A percentile compares a stretch with the other conserved stretches of the same genome.
These are phyloP conservation scores for Zaprionus tsacasi DNA, from an alignment of 1,140 invertebrate species.

Conservation along the genomic window DNA sequence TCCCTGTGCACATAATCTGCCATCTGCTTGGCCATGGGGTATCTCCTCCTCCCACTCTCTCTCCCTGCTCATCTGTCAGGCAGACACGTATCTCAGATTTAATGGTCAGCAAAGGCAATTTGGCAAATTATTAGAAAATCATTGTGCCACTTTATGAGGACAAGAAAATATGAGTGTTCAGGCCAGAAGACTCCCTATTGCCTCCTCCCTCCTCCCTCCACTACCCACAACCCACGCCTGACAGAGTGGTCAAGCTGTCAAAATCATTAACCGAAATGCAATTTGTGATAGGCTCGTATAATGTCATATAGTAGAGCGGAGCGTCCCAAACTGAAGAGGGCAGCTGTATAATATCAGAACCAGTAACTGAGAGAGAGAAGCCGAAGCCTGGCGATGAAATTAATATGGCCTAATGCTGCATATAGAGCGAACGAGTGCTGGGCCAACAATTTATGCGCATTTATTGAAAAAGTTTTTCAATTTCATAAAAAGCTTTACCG, in stretches of 20 bases:
- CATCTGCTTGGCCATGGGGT: slow-evolving; percentile 48
- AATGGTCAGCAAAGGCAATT: slow-evolving; percentile 82
- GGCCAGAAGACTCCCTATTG: neutral
- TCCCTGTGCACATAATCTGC: slow-evolving; percentile 60
- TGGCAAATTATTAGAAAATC: slow-evolving; percentile 83
- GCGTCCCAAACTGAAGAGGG: neutral
- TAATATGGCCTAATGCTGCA: slow-evolving; percentile 34
- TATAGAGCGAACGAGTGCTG: slow-evolving; percentile 14
- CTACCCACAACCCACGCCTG: neutral
- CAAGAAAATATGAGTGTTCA: neutral
- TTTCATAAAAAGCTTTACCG: slow-evolving; percentile 68
- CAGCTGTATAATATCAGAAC: neutral
- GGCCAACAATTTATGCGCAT: slow-evolving; percentile 60
- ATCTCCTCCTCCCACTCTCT: neutral
- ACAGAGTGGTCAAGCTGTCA: slow-evolving; percentile 36
- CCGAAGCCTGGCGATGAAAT: slow-evolving; percentile 10
- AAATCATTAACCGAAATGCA: slow-evolving; percentile 49
- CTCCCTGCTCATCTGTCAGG: slow-evolving; percentile 23
- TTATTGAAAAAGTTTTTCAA: slow-evolving; percentile 81
- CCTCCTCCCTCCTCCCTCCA: neutral
- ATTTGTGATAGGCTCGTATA: slow-evolving; percentile 46
- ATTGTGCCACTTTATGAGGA: slow-evolving; percentile 77
- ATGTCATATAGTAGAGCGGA: neutral
- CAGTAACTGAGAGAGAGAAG: neutral
- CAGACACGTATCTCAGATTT: slow-evolving; percentile 77